phyloP scores from a whole-genome alignment of 2,888 invertebrate genomes.

The Drosophila subquinaria region DNA sequence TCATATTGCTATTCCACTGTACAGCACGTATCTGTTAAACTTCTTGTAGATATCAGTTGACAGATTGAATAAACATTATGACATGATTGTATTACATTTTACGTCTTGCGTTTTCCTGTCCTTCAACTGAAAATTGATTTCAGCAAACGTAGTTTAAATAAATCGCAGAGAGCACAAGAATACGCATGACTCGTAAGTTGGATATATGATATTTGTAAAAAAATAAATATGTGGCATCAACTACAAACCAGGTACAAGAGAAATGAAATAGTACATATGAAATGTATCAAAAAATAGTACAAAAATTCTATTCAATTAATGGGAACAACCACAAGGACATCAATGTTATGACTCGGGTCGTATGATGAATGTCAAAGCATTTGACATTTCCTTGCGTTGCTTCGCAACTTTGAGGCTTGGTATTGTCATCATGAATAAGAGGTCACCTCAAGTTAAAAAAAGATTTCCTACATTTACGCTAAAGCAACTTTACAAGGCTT shows the following conservation, averaged over 20 bases:
- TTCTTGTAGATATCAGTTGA: neutral
- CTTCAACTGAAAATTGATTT: constrained; percentile 37
- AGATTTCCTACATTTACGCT: neutral
- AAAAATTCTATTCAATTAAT: constrained; percentile 62
- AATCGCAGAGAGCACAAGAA: neutral
- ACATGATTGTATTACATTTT: constrained; percentile 5
- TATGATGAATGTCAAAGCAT: constrained; percentile 55
- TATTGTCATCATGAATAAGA: constrained; percentile 26
- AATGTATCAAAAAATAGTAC: neutral
- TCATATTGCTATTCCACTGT: neutral
- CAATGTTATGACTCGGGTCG: constrained; percentile 28
- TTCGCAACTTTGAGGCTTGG: neutral
- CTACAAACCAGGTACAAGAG: constrained; percentile 4
- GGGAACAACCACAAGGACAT: constrained; percentile 17
- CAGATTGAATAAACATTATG: constrained; percentile 31
- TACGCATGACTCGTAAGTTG: neutral
- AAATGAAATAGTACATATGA: constrained; percentile 2
- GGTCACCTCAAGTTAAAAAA: constrained; percentile 13
- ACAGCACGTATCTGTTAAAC: neutral
- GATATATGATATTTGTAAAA: constrained; percentile 27
- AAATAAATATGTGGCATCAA: constrained; percentile 27
- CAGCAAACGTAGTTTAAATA: constrained; percentile 37
- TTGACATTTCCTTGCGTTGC: constrained; percentile 15
- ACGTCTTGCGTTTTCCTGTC: constrained; percentile 5
- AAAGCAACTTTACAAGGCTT: neutral